Evolutionary conservation across 2,113 vertebrate genomes (phyloP).

Genomic region (Potamarius usumacintae): DNA sequence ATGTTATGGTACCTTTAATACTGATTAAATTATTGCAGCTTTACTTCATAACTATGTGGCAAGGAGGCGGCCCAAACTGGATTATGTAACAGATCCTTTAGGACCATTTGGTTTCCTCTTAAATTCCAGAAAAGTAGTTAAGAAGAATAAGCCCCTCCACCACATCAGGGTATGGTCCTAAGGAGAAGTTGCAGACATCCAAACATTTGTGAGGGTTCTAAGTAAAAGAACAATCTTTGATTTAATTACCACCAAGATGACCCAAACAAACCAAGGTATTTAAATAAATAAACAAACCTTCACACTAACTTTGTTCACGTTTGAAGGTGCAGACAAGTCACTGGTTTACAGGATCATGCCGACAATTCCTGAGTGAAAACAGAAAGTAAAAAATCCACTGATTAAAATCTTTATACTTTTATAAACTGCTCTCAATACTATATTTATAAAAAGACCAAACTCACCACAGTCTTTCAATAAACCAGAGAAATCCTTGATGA

Average conservation of each 20-base stretch:
- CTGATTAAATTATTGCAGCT: too few relatives aligned
- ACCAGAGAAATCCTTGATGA: background rate
- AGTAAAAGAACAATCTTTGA: background rate
- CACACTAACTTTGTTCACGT: background rate
- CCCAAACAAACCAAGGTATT: background rate
- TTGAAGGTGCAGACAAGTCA: background rate
- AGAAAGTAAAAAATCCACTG: background rate
- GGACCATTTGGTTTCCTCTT: background rate
- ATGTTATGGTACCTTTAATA: too few relatives aligned
- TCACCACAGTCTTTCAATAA: background rate
- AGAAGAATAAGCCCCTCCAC: conserved; percentile 2
- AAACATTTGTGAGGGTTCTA: background rate
- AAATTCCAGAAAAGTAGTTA: background rate
- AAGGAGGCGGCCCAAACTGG: too few relatives aligned
- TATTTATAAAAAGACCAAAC: background rate
- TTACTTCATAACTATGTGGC: too few relatives aligned
- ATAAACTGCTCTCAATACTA: background rate
- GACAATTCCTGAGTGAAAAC: background rate
- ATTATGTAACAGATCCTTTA: background rate
- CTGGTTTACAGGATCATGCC: background rate
- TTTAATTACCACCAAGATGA: too few relatives aligned
- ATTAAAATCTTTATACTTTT: background rate
- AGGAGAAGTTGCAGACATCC: background rate
- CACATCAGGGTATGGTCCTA: background rate
- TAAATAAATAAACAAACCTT: background rate